A percentile compares a stretch with the other conserved stretches of the same genome.
phyloP scores from a whole-genome alignment of 2,113 vertebrate genomes.

The Calidris pygmaea region DNA sequence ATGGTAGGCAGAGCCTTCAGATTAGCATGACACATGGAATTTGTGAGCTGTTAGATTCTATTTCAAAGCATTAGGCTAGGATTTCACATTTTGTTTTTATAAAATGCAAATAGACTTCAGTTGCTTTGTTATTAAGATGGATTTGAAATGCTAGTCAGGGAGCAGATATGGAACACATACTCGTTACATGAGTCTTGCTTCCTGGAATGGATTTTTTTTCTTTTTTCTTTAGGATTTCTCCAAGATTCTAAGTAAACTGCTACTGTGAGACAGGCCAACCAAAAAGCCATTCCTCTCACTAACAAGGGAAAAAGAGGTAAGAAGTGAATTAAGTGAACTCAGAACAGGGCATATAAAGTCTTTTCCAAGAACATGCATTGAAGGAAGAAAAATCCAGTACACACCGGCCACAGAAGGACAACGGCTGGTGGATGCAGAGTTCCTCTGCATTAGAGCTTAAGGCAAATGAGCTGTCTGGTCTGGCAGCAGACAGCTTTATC shows the following conservation, averaged over 20 bases:
- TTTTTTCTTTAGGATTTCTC: slow-evolving; percentile 32
- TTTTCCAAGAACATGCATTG: background rate
- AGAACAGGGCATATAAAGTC: background rate
- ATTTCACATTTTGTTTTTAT: slow-evolving; percentile 64
- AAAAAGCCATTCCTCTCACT: background rate
- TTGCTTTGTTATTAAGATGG: slow-evolving; percentile 42
- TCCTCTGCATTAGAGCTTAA: background rate
- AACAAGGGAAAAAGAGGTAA: background rate
- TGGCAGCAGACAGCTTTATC: background rate
- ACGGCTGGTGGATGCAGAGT: background rate
- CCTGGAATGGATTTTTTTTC: background rate
- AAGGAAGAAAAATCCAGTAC: background rate
- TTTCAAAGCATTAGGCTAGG: slow-evolving; percentile 63
- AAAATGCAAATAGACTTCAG: slow-evolving; percentile 50
- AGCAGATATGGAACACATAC: slow-evolving; percentile 25
- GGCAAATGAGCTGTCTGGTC: background rate
- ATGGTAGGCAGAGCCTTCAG: slow-evolving; percentile 45
- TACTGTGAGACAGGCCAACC: background rate
- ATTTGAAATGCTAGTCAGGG: slow-evolving; percentile 29
- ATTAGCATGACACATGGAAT: slow-evolving; percentile 61
- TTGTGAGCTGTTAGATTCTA: slow-evolving; percentile 44
- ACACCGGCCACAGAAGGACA: background rate
- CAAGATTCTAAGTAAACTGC: slow-evolving; percentile 20
- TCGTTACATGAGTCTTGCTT: background rate
- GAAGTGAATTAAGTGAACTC: background rate